These are phyloP conservation scores for Ormyrus pomaceus DNA, from an alignment of 2,888 invertebrate species.

Conservation along the genomic window DNA sequence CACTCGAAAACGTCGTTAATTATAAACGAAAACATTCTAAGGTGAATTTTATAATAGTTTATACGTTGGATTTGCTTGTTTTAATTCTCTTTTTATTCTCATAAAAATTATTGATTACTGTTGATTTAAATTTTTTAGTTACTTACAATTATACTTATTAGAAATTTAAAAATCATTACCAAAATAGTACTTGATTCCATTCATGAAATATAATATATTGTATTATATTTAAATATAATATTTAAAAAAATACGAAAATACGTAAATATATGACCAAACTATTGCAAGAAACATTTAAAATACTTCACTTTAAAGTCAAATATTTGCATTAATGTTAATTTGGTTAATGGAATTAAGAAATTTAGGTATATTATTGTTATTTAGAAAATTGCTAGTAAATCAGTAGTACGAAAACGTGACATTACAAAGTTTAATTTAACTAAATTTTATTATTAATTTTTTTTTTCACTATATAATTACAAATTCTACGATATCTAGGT, in stretches of 20 bases:
- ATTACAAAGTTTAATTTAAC: too few relatives aligned
- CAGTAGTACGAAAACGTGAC: too few relatives aligned
- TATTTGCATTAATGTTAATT: slow-evolving; percentile 27
- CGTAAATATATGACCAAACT: slow-evolving; percentile 40
- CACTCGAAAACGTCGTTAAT: slow-evolving; percentile 39
- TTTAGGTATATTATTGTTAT: not conserved
- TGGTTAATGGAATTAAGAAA: slow-evolving; percentile 6
- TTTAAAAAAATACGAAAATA: slow-evolving; percentile 24
- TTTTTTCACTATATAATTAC: too few relatives aligned
- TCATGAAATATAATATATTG: slow-evolving; percentile 18
- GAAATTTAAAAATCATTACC: not conserved
- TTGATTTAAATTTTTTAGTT: too few relatives aligned
- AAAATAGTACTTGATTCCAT: slow-evolving; percentile 20
- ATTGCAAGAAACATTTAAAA: slow-evolving; percentile 38
- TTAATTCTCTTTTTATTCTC: too few relatives aligned
- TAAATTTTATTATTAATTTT: too few relatives aligned
- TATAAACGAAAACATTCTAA: slow-evolving; percentile 23
- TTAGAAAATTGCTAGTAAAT: too few relatives aligned
- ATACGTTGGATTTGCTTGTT: not conserved
- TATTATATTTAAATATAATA: too few relatives aligned
- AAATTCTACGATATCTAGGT: too few relatives aligned
- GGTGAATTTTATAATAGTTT: not conserved
- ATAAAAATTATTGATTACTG: too few relatives aligned
- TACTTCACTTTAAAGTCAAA: not conserved
- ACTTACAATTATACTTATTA: too few relatives aligned